phyloP scores from a whole-genome alignment of 2,797 vertebrate species.

The Hapalemur alaotrensis region DNA sequence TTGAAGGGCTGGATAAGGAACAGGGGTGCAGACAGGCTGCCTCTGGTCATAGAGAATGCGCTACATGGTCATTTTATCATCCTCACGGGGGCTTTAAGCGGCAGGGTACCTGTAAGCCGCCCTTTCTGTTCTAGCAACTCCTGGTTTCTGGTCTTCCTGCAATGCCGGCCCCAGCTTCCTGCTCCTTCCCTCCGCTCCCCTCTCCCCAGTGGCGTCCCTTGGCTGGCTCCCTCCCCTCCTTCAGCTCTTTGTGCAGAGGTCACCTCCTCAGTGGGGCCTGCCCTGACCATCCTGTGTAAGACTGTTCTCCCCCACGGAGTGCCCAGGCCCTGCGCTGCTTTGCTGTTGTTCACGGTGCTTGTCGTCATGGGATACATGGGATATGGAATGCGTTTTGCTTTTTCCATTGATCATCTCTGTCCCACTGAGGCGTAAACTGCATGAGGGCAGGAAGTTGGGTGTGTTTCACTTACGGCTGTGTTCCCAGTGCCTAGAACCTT shows the following conservation, averaged over 20 bases:
- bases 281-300: neutral
- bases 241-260: neutral
- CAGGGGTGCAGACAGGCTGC: neutral
- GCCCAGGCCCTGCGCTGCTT: neutral
- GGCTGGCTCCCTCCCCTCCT: neutral
- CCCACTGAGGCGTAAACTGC: neutral
- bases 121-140: neutral
- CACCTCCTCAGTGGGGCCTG: neutral
- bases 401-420: neutral
- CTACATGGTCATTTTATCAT: neutral
- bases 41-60: fast-evolving
- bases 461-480: neutral
- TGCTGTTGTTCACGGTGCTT: neutral
- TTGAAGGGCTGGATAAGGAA: neutral
- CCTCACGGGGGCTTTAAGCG: neutral
- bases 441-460: neutral
- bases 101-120: neutral
- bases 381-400: neutral
- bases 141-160: neutral
- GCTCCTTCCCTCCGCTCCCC: neutral
- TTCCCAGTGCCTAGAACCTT: neutral
- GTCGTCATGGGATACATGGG: neutral
- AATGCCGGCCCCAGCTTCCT: neutral
- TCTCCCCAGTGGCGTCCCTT: fast-evolving
- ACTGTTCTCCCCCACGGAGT: neutral